Evolutionary conservation across 2,888 invertebrate species (phyloP).

Genomic region (Altica lythri): DNA sequence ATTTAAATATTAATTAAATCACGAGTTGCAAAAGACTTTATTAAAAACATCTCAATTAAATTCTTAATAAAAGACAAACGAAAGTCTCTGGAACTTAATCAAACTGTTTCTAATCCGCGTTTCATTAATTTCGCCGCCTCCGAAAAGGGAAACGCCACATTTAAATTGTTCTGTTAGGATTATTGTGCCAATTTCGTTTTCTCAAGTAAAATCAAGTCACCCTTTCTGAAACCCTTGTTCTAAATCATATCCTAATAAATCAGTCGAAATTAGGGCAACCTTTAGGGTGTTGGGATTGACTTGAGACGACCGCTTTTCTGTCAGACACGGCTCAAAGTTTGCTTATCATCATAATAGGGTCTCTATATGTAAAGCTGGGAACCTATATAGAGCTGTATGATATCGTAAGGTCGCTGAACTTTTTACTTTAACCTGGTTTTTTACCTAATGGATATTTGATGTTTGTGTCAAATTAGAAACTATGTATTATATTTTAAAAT

Average conservation of each 20-base stretch:
- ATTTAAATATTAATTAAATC: no score
- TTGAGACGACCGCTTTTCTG: neutral
- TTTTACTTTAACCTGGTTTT: no score
- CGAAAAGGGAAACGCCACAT: slow-evolving; percentile 12
- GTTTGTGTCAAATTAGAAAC: no score
- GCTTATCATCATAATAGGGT: no score
- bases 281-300: slow-evolving; percentile 3
- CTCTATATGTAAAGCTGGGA: no score
- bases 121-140: slow-evolving; percentile 10
- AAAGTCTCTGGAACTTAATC: slow-evolving; percentile 4
- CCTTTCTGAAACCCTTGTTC: slow-evolving; percentile 17
- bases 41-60: neutral
- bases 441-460: no score
- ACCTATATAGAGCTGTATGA: no score
- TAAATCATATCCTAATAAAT: slow-evolving; percentile 26
- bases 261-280: slow-evolving; percentile 14
- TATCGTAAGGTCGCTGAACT: no score
- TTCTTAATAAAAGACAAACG: slow-evolving; percentile 10
- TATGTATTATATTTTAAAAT: no score
- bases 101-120: slow-evolving; percentile 6
- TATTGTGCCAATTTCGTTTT: slow-evolving; percentile 16
- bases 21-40: no score
- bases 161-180: slow-evolving; percentile 18
- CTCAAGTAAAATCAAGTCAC: slow-evolving; percentile 15
- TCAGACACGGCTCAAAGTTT: neutral